phyloP scores from a whole-genome alignment of 2,888 invertebrate genomes.

The Rhingia rostrata region DNA sequence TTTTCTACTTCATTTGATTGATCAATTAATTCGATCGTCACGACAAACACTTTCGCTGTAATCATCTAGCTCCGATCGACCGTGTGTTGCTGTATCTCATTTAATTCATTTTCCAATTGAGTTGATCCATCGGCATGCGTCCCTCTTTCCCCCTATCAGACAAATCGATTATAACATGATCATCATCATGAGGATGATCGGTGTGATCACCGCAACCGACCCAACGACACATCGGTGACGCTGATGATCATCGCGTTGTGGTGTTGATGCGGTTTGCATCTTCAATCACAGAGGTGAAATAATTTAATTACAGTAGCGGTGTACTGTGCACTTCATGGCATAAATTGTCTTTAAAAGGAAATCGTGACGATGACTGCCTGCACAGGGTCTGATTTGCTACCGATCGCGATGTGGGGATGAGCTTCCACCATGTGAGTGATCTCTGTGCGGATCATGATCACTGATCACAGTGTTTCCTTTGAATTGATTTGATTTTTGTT shows the following conservation, averaged over 20 bases:
- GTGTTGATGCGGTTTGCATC: slow-evolving; percentile 57
- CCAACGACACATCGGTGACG: slow-evolving; percentile 18
- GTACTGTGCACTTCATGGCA: slow-evolving; percentile 63
- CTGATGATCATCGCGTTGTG: slow-evolving; percentile 14
- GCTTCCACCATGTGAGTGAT: neutral
- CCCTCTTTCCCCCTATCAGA: slow-evolving; percentile 32
- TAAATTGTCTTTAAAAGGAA: slow-evolving; percentile 68
- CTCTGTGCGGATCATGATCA: slow-evolving; percentile 4
- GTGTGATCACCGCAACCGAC: slow-evolving; percentile 2
- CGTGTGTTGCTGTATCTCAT: slow-evolving; percentile 26
- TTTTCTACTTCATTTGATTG: slow-evolving; percentile 57
- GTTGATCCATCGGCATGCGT: slow-evolving; percentile 34
- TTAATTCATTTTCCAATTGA: slow-evolving; percentile 66
- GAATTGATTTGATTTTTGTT: slow-evolving; percentile 32
- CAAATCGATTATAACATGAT: slow-evolving; percentile 72
- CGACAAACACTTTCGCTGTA: slow-evolving; percentile 69
- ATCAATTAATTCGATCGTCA: slow-evolving; percentile 72
- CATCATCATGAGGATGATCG: slow-evolving; percentile 37
- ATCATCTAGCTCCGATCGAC: slow-evolving; percentile 32
- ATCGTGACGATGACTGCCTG: slow-evolving; percentile 64
- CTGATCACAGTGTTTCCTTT: slow-evolving; percentile 29
- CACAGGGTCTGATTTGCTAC: slow-evolving; percentile 36
- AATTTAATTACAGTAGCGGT: slow-evolving; percentile 71
- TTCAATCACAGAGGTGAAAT: slow-evolving; percentile 66
- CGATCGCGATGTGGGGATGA: slow-evolving; percentile 8